Conservation (phyloP, 2,113 vertebrate genomes). For the Mesocricetus auratus region DNA sequence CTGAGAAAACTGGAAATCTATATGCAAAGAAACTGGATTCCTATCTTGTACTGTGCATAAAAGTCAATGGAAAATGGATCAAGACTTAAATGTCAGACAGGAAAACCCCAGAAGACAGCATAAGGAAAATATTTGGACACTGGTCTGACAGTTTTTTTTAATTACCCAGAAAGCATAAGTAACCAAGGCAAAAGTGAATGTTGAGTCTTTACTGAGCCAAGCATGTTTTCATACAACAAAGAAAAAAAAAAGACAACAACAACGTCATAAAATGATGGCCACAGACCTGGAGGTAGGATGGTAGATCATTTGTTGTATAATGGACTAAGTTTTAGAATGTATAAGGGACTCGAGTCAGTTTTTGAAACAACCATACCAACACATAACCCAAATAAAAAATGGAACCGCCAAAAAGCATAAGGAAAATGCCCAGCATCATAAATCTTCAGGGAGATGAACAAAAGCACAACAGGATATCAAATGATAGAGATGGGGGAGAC, state of each 20-base stretch:
- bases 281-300: not conserved
- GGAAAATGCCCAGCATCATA: not conserved
- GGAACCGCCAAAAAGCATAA: not conserved
- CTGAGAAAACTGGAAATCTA: not conserved
- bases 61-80: not conserved
- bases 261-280: not conserved
- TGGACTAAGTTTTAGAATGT: not conserved
- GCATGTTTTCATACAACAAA: not conserved
- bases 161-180: not conserved
- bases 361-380: not conserved
- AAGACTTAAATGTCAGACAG: not conserved
- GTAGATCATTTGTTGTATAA: not conserved
- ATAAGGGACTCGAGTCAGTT: not conserved
- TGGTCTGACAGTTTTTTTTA: not conserved
- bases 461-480: not conserved
- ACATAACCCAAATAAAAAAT: not conserved
- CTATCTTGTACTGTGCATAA: not conserved
- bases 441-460: not conserved
- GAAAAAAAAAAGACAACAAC: not conserved
- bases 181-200: not conserved
- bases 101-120: not conserved
- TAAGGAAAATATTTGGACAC: not conserved
- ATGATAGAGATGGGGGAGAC: not conserved
- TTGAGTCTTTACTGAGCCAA: not conserved
- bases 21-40: not conserved